Evolutionary conservation across 92 coral and sea anemone species (phyloP).

Genomic region (Desmophyllum pertusum): DNA sequence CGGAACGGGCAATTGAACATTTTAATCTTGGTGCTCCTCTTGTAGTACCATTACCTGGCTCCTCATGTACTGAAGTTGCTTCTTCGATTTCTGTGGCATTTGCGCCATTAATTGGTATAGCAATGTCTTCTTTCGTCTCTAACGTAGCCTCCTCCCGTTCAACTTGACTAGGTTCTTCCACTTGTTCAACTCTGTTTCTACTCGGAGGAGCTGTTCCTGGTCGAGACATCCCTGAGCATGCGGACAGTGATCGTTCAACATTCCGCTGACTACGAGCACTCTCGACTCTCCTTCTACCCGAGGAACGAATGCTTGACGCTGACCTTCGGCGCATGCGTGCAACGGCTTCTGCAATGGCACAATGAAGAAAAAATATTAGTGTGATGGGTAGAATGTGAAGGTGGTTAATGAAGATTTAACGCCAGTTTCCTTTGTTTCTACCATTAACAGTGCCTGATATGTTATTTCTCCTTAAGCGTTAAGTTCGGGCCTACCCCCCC

Average conservation of each 20-base stretch:
- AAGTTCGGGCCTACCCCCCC: too few species aligned
- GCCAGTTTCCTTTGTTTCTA: background rate
- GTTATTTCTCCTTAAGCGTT: too few species aligned
- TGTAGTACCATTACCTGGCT: background rate
- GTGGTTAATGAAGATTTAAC: background rate
- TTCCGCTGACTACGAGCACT: constrained; percentile 85
- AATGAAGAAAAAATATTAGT: background rate
- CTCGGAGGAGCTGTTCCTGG: constrained; percentile 63
- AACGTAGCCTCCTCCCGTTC: constrained; percentile 16
- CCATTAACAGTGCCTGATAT: background rate
- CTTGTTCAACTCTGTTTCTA: constrained; percentile 20
- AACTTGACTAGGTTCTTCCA: constrained; percentile 8
- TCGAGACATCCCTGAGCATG: constrained; percentile 77
- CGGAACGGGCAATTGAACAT: too few species aligned
- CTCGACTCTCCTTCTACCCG: constrained; percentile 80
- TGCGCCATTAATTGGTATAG: background rate
- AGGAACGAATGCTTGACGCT: constrained; percentile 77
- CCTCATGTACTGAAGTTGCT: constrained; percentile 3
- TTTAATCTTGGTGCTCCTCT: background rate
- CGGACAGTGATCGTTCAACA: constrained; percentile 82
- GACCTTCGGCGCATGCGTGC: constrained; percentile 80
- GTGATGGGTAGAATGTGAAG: background rate
- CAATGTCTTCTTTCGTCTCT: constrained; percentile 14
- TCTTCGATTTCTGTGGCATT: constrained; percentile 16
- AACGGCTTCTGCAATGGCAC: constrained; percentile 54